Conservation (phyloP, 2,797 vertebrate species). For the Phalloptychus januarius region DNA sequence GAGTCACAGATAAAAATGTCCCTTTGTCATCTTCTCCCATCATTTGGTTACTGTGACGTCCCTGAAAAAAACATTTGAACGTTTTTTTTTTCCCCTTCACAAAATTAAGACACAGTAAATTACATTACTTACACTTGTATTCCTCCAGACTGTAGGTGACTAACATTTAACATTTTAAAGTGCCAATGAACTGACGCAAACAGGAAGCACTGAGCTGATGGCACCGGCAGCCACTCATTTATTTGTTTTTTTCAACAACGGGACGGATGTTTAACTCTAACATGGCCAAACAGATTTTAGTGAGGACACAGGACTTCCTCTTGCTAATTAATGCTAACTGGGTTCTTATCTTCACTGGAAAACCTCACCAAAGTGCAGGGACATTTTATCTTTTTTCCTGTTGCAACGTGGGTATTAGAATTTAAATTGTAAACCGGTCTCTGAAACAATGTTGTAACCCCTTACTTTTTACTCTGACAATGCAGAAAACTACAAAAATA, state of each 20-base stretch:
- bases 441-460: slow-evolving; percentile 11
- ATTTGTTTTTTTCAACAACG: not conserved
- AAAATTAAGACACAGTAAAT: slow-evolving; percentile 34
- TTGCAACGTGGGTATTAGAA: slow-evolving; percentile 12
- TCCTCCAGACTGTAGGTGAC: slow-evolving; percentile 25
- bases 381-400: slow-evolving; percentile 18
- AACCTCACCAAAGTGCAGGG: slow-evolving; percentile 35
- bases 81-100: slow-evolving; percentile 39
- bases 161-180: slow-evolving; percentile 72
- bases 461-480: too few relatives aligned
- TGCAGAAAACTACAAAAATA: slow-evolving; percentile 1
- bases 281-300: not conserved
- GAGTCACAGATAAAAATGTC: slow-evolving; percentile 6
- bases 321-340: slow-evolving; percentile 53
- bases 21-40: slow-evolving; percentile 24
- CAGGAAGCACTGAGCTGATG: slow-evolving; percentile 60
- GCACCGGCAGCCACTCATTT: slow-evolving; percentile 35
- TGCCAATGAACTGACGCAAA: slow-evolving; percentile 72
- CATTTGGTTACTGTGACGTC: slow-evolving; percentile 71
- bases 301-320: slow-evolving; percentile 36
- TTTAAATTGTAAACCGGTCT: not conserved
- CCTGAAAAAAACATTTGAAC: not conserved
- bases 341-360: slow-evolving; percentile 35
- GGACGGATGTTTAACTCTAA: not conserved
- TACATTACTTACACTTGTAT: slow-evolving; percentile 27